Evolutionary conservation across 2,797 vertebrate genomes (phyloP).

Genomic region (Cossypha dichroa): DNA sequence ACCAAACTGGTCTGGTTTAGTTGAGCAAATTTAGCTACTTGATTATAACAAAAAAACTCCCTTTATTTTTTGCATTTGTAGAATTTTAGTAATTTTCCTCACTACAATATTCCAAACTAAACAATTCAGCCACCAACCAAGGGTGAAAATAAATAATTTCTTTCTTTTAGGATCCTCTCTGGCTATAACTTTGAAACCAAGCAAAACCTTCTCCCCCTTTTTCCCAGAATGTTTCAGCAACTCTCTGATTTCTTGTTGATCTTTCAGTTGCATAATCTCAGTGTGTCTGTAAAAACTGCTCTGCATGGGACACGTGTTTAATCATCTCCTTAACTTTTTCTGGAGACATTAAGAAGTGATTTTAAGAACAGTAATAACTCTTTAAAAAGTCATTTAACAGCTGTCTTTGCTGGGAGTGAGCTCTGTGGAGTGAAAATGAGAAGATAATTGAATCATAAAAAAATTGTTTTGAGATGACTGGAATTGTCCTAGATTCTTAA

Average conservation of each 20-base stretch:
- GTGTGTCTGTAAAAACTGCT: neutral
- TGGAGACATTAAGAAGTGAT: neutral
- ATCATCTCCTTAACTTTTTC: conserved; percentile 26
- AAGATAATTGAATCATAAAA: conserved; percentile 44
- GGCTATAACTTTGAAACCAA: neutral
- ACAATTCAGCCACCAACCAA: neutral
- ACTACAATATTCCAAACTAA: neutral
- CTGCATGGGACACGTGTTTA: neutral
- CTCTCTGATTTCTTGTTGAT: neutral
- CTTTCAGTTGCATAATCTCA: neutral
- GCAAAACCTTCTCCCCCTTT: neutral
- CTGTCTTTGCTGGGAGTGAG: neutral
- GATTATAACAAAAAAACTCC: neutral
- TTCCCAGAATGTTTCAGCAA: neutral
- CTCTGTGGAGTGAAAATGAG: neutral
- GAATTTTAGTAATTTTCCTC: neutral
- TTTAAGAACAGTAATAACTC: conserved; percentile 28
- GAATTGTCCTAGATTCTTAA: conserved; percentile 22
- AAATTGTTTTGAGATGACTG: conserved; percentile 45
- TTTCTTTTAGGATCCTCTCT: neutral
- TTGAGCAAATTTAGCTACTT: neutral
- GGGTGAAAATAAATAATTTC: neutral
- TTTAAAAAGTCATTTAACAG: conserved; percentile 39
- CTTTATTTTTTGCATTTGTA: neutral
- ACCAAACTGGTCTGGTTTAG: neutral